Evolutionary conservation across 2,113 vertebrate species (phyloP).

Genomic region (Verasper variegatus): DNA sequence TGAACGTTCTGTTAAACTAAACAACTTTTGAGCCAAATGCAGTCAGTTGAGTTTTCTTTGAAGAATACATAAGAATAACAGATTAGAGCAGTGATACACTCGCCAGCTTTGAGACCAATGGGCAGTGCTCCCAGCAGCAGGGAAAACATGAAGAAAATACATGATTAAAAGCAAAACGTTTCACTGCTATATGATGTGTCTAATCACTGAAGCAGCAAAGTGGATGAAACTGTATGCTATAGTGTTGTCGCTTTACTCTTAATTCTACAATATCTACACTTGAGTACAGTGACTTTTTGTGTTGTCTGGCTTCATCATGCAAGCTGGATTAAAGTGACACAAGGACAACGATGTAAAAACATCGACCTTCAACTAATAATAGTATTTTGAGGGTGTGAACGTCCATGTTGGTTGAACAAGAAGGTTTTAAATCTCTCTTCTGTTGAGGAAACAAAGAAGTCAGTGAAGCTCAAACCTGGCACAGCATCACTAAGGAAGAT

Average conservation of each 20-base stretch:
- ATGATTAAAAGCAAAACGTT: constrained; percentile 36
- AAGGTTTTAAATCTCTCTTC: background rate
- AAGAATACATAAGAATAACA: constrained; percentile 42
- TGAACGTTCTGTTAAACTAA: constrained; percentile 53
- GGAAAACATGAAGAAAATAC: background rate
- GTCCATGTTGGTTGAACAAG: background rate
- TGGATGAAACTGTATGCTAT: constrained; percentile 7
- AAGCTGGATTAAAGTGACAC: background rate
- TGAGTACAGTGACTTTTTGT: background rate
- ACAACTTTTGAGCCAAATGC: constrained; percentile 45
- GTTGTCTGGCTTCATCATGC: background rate
- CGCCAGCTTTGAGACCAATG: constrained; percentile 40
- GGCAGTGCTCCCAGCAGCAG: constrained; percentile 37
- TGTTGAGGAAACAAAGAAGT: background rate
- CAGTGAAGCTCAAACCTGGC: constrained; percentile 16
- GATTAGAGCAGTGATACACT: constrained; percentile 39
- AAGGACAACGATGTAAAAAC: background rate
- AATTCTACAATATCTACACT: background rate
- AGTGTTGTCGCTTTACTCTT: background rate
- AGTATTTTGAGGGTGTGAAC: background rate
- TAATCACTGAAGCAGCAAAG: constrained; percentile 32
- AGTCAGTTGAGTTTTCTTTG: constrained; percentile 18
- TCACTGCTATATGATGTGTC: constrained; percentile 40
- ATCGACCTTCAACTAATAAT: background rate
- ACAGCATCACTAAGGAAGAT: constrained; percentile 9